phyloP scores from a whole-genome alignment of 2,888 invertebrate genomes.

The Coelinius sp. region DNA sequence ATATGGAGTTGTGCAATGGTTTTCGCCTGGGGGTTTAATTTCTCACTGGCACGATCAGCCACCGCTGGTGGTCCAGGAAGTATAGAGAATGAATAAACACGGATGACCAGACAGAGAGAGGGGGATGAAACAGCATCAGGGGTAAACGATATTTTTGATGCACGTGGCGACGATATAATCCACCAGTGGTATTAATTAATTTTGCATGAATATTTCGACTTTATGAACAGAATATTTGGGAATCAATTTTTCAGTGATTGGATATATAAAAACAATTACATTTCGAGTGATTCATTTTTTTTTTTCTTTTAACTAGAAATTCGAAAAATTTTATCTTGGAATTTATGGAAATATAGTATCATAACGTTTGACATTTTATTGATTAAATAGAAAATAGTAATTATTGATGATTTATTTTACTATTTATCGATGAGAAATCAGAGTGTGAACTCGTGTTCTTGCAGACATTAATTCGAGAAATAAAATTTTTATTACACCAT shows the following conservation, averaged over 20 bases:
- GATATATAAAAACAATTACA: background rate
- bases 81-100: constrained; percentile 23
- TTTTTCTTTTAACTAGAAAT: background rate
- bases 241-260: background rate
- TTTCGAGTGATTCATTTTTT: background rate
- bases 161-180: constrained; percentile 16
- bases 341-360: too few species aligned
- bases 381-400: too few species aligned
- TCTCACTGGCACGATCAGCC: constrained; percentile 23
- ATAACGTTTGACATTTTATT: too few species aligned
- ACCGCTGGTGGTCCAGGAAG: constrained; percentile 19
- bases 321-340: background rate
- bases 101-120: constrained; percentile 1
- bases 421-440: background rate
- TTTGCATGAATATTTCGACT: background rate
- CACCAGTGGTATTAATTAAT: constrained; percentile 15
- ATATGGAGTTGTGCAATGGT: constrained; percentile 19
- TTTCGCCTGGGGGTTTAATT: constrained; percentile 22
- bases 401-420: too few species aligned
- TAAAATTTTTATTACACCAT: background rate
- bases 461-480: background rate
- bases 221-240: background rate
- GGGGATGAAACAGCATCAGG: constrained; percentile 6
- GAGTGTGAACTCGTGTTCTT: background rate
- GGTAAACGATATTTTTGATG: background rate